Evolutionary conservation across 2,888 invertebrate genomes (phyloP).

Genomic region (Sipha maydis): DNA sequence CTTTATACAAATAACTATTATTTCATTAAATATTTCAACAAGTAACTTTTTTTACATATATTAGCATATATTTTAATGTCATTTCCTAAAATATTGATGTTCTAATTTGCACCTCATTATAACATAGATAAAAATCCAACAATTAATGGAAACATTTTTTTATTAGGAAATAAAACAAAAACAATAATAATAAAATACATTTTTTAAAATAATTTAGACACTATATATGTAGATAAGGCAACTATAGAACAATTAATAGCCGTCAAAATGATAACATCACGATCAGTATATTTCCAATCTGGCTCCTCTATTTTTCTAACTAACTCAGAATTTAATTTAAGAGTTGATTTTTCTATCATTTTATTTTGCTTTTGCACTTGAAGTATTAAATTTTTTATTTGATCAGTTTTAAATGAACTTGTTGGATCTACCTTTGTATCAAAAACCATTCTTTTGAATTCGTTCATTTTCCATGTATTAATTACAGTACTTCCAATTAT

Average conservation of each 20-base stretch:
- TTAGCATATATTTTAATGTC: background rate
- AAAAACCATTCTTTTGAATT: slow-evolving; percentile 73
- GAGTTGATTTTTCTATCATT: slow-evolving; percentile 17
- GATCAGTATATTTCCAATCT: slow-evolving; percentile 45
- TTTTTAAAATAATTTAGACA: slow-evolving; percentile 50
- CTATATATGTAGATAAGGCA: slow-evolving; percentile 38
- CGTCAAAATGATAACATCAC: slow-evolving; percentile 52
- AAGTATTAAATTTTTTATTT: slow-evolving; percentile 45
- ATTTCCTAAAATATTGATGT: background rate
- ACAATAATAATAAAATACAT: slow-evolving; percentile 34
- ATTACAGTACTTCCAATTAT: slow-evolving; percentile 76
- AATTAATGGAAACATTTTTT: background rate
- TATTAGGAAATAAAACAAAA: slow-evolving; percentile 31
- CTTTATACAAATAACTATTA: background rate
- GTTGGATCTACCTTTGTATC: slow-evolving; percentile 51
- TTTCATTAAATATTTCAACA: background rate
- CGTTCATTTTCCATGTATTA: slow-evolving; percentile 75
- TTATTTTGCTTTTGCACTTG: slow-evolving; percentile 56
- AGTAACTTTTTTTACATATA: background rate
- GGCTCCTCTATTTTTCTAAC: background rate
- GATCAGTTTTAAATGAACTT: slow-evolving; percentile 17
- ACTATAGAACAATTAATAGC: slow-evolving; percentile 54
- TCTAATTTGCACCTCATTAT: background rate
- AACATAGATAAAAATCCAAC: background rate
- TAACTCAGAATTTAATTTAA: background rate